Evolutionary conservation across 2,888 invertebrate genomes (phyloP).

Genomic region (Cephus sareptanus): DNA sequence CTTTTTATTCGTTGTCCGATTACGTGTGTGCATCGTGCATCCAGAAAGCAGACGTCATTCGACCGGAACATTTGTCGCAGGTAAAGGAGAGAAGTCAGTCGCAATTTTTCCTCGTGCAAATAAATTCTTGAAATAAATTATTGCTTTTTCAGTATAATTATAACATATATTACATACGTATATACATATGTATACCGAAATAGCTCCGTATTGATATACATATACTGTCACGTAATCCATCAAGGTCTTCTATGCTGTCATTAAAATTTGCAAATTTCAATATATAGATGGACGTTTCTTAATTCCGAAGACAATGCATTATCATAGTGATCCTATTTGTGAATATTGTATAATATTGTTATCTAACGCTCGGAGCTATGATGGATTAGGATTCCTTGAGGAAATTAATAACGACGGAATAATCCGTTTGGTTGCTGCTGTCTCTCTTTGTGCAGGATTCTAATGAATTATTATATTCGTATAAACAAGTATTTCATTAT

Average conservation of each 20-base stretch:
- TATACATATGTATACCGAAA: background rate
- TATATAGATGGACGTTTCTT: background rate
- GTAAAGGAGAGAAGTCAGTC: background rate
- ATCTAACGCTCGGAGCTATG: background rate
- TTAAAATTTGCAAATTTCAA: background rate
- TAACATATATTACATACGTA: background rate
- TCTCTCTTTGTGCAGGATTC: background rate
- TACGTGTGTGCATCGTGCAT: background rate
- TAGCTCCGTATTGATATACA: background rate
- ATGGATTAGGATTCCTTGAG: background rate
- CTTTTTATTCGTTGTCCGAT: background rate
- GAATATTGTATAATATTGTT: background rate
- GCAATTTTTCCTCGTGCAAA: background rate
- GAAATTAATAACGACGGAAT: background rate
- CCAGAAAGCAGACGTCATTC: background rate
- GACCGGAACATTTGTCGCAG: background rate
- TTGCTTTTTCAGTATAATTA: background rate
- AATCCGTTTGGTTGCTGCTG: background rate
- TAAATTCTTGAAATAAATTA: background rate
- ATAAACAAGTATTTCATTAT: background rate
- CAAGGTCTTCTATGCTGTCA: background rate
- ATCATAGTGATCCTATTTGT: background rate
- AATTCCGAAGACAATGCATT: background rate
- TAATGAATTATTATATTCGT: background rate
- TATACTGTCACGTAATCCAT: background rate